Conservation (phyloP, 2,888 invertebrate species). For the Neocrepidodera transversa region DNA sequence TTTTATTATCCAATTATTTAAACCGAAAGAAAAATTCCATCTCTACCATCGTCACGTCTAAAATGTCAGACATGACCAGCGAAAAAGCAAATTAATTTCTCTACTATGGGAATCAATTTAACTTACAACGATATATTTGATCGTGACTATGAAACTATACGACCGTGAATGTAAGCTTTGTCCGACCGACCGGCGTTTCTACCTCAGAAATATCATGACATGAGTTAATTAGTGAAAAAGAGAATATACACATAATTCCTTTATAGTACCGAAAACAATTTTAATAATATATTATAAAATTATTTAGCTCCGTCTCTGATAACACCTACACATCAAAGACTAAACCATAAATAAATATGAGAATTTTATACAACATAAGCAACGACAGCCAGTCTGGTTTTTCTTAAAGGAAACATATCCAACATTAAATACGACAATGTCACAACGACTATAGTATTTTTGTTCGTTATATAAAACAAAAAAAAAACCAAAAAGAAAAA, state of each 20-base stretch:
- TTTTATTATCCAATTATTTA: too few species aligned
- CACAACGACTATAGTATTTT: conserved; percentile 27
- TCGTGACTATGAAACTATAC: conserved; percentile 41
- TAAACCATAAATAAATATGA: too few species aligned
- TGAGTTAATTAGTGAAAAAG: conserved; percentile 46
- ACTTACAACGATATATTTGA: conserved; percentile 47
- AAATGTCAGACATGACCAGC: conserved; percentile 44
- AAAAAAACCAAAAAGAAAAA: not conserved
- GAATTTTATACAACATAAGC: too few species aligned
- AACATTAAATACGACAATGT: conserved; percentile 26
- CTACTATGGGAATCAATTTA: conserved; percentile 51
- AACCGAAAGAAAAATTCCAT: not conserved
- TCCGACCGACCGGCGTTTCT: conserved; percentile 28
- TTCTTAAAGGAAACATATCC: conserved; percentile 3
- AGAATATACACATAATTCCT: too few species aligned
- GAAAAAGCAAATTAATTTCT: conserved; percentile 43
- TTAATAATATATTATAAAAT: too few species aligned
- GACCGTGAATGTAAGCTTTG: conserved; percentile 37
- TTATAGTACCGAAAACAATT: too few species aligned
- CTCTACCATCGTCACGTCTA: not conserved
- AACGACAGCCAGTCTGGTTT: not conserved
- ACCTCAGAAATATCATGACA: conserved; percentile 42
- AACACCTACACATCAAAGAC: too few species aligned
- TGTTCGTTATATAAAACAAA: not conserved
- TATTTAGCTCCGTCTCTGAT: not conserved